Evolutionary conservation across 2,888 invertebrate genomes (phyloP).

Genomic region (Melinaea marsaeus): DNA sequence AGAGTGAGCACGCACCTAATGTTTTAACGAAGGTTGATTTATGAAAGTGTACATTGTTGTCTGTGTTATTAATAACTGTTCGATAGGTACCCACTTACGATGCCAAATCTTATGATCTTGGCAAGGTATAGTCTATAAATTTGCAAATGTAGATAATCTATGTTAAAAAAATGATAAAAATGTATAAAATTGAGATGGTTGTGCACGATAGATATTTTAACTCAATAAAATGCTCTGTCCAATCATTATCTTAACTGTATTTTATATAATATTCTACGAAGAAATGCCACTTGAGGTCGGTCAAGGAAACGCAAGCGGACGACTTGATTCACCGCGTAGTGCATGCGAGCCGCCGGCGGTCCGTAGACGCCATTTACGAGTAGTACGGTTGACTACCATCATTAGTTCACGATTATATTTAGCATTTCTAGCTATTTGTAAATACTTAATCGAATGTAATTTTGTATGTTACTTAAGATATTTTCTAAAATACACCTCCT

Average conservation of each 20-base stretch:
- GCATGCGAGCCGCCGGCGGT: conserved; percentile 63
- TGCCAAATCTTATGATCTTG: conserved; percentile 11
- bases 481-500: conserved; percentile 71
- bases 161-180: conserved; percentile 40
- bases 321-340: conserved; percentile 52
- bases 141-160: conserved; percentile 19
- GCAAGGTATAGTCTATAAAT: conserved; percentile 17
- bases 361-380: conserved; percentile 55
- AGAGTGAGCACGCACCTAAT: too few species aligned
- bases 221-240: conserved; percentile 66
- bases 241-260: conserved; percentile 40
- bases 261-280: conserved; percentile 7
- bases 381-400: conserved; percentile 56
- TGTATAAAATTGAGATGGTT: conserved; percentile 64
- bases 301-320: conserved; percentile 38
- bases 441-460: conserved; percentile 67
- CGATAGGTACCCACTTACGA: conserved; percentile 4
- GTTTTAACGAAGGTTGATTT: too few species aligned
- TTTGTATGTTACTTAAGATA: conserved; percentile 72
- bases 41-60: too few species aligned
- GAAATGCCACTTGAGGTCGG: conserved; percentile 13
- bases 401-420: conserved; percentile 32
- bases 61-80: too few species aligned
- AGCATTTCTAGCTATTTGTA: conserved; percentile 70
- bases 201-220: conserved; percentile 72